Evolutionary conservation across 2,113 vertebrate species (phyloP).

Genomic region (Myiozetetes cayanensis): DNA sequence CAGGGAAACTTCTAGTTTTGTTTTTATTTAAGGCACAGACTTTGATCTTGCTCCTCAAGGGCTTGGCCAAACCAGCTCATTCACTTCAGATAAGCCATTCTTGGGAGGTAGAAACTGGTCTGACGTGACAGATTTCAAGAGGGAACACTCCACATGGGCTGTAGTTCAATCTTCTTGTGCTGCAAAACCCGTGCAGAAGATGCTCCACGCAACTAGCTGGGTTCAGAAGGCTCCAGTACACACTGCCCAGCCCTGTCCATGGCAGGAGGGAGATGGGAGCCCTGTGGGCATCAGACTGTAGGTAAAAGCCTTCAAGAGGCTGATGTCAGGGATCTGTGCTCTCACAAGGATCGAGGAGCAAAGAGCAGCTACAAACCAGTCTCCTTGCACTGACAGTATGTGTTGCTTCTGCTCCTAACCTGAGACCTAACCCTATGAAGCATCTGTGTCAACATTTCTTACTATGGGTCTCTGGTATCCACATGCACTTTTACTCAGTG

Average conservation of each 20-base stretch:
- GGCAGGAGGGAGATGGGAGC: neutral
- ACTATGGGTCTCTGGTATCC: neutral
- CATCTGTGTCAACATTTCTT: rapidly evolving
- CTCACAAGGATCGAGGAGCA: neutral
- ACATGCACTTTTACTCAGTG: neutral
- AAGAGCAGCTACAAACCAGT: neutral
- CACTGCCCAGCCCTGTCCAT: neutral
- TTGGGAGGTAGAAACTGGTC: neutral
- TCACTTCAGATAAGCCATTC: neutral
- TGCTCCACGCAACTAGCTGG: neutral
- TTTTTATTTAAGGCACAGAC: neutral
- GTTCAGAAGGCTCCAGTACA: neutral
- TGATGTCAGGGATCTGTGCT: neutral
- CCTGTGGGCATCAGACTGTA: neutral
- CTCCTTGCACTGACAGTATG: rapidly evolving
- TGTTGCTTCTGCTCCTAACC: neutral
- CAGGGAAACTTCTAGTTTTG: neutral
- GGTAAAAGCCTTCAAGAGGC: neutral
- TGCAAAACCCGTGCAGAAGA: neutral
- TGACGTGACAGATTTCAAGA: neutral
- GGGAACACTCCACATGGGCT: neutral
- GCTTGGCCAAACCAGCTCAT: neutral
- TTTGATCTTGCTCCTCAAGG: neutral
- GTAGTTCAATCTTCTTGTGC: neutral
- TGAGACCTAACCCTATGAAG: neutral